Evolutionary conservation across 1,140 invertebrate species (phyloP).

Genomic region (Sitodiplosis mosellana): DNA sequence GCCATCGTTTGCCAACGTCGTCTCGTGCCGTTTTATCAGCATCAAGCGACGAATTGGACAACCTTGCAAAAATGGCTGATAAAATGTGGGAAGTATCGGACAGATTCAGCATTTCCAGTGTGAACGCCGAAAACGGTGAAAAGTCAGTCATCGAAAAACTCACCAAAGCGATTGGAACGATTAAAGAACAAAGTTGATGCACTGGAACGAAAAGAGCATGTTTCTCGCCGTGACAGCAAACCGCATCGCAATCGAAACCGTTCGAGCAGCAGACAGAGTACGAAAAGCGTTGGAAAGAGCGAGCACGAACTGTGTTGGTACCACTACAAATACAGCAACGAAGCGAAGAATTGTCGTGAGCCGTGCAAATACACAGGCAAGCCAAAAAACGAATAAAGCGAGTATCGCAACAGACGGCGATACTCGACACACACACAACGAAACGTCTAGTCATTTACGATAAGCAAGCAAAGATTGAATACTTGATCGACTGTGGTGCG

Average conservation of each 20-base stretch:
- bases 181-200: neutral
- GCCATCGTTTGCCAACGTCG: too few relatives aligned
- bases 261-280: neutral
- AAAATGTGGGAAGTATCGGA: neutral
- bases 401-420: too few relatives aligned
- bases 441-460: constrained; percentile 10
- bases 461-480: constrained; percentile 3
- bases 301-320: neutral
- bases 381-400: too few relatives aligned
- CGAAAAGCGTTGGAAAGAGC: neutral
- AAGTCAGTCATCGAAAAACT: too few relatives aligned
- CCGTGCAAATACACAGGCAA: constrained; percentile 4
- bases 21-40: too few relatives aligned
- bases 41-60: too few relatives aligned
- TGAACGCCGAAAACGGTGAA: too few relatives aligned
- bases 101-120: neutral
- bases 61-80: too few relatives aligned
- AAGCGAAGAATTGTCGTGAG: constrained; percentile 5
- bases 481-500: constrained; percentile 10
- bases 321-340: neutral
- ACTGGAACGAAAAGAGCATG: neutral
- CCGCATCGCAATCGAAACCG: too few relatives aligned
- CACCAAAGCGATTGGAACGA: neutral
- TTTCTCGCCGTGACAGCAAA: too few relatives aligned
- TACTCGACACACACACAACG: constrained; percentile 5